A percentile compares a stretch with the other conserved stretches of the same genome.
phyloP scores from a whole-genome alignment of 1,140 invertebrate species.

The Parasteatoda tepidariorum region DNA sequence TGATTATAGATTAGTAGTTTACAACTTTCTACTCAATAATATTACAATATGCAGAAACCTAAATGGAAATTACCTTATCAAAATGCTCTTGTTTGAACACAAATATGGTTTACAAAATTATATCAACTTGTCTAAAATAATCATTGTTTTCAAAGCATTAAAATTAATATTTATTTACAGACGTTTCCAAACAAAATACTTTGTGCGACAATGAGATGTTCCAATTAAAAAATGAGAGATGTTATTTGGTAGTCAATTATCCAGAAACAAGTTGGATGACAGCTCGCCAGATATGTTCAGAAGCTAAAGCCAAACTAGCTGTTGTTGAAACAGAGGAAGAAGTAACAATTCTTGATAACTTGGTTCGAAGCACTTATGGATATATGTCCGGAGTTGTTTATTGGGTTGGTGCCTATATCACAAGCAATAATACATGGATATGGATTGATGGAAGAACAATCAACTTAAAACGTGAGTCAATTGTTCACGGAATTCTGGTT shows the following conservation, averaged over 20 bases:
- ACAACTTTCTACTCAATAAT: too few relatives aligned
- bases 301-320: slow-evolving; percentile 70
- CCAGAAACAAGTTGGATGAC: slow-evolving; percentile 80
- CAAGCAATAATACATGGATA: slow-evolving; percentile 67
- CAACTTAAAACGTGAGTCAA: slow-evolving; percentile 71
- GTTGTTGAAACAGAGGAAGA: slow-evolving; percentile 51
- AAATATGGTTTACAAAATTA: too few relatives aligned
- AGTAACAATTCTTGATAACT: slow-evolving; percentile 74
- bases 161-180: slow-evolving; percentile 6
- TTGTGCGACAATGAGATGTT: slow-evolving; percentile 62
- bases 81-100: too few relatives aligned
- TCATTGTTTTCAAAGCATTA: not conserved
- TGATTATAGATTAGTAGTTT: too few relatives aligned
- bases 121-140: too few relatives aligned
- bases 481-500: too few relatives aligned
- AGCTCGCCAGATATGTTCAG: slow-evolving; percentile 78
- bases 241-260: slow-evolving; percentile 79
- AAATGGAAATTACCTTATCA: too few relatives aligned
- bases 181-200: slow-evolving; percentile 63
- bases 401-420: slow-evolving; percentile 74
- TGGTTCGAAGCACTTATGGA: slow-evolving; percentile 75
- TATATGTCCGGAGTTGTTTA: slow-evolving; percentile 77
- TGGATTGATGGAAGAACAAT: slow-evolving; percentile 74
- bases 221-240: slow-evolving; percentile 65
- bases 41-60: too few relatives aligned